phyloP scores from a whole-genome alignment of 2,888 invertebrate species.

The Phymatocera aterrima region DNA sequence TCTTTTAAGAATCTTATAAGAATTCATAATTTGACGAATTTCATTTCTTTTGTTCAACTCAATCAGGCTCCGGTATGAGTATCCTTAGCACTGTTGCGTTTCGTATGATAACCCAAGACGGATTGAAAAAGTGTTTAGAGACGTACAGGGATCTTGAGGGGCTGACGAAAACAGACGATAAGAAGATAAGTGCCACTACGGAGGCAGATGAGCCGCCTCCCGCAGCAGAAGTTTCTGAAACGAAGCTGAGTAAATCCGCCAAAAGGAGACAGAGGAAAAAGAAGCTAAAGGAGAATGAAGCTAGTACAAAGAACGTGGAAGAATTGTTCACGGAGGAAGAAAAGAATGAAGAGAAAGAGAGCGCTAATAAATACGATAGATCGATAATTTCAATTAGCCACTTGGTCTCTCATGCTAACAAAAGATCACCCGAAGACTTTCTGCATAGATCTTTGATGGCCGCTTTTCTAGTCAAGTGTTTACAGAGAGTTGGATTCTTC shows the following conservation, averaged over 20 bases:
- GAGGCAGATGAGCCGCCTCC: not conserved
- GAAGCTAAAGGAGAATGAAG: constrained; percentile 57
- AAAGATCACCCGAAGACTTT: constrained; percentile 82
- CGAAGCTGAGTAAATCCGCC: constrained; percentile 58
- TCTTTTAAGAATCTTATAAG: not conserved
- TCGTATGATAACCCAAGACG: constrained; percentile 85
- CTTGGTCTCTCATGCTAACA: constrained; percentile 81
- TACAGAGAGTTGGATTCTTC: constrained; percentile 82
- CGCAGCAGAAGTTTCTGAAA: constrained; percentile 46
- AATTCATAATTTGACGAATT: too few relatives aligned
- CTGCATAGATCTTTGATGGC: constrained; percentile 87
- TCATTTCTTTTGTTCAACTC: constrained; percentile 18
- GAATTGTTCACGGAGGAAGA: too few relatives aligned
- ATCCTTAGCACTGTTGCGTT: constrained; percentile 85
- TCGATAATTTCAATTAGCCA: constrained; percentile 77
- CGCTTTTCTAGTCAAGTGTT: constrained; percentile 83
- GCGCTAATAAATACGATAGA: constrained; percentile 58
- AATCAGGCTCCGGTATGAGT: constrained; percentile 86
- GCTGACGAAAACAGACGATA: not conserved
- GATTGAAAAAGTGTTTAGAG: constrained; percentile 75
- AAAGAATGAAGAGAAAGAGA: constrained; percentile 66
- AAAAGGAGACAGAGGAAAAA: constrained; percentile 63
- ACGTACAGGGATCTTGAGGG: constrained; percentile 75
- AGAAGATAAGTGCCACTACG: not conserved
- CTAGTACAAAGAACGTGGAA: constrained; percentile 57